Percentiles rank a stretch among this genome's conserved stretches.
phyloP scores from a whole-genome alignment of 2,888 invertebrate species.

The Drosophila melanosoma region DNA sequence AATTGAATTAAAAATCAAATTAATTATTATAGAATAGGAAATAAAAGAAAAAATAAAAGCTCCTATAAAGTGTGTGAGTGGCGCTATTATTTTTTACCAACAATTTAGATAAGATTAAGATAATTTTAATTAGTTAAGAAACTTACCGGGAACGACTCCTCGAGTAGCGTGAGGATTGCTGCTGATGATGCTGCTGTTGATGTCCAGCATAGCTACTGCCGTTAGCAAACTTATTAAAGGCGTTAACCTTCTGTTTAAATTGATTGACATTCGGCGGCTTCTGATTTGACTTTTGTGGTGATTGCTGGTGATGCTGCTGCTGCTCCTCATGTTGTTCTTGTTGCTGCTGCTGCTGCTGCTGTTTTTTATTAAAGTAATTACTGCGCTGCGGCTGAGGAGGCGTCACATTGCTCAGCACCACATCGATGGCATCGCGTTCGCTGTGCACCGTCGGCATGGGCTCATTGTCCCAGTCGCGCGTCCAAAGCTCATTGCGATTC shows the following conservation, averaged over 20 bases:
- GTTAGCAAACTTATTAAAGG: conserved; percentile 69
- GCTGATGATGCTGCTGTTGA: conserved; percentile 51
- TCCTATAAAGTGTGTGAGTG: too few species aligned
- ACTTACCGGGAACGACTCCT: conserved; percentile 83
- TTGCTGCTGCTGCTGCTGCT: conserved; percentile 58
- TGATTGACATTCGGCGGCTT: conserved; percentile 47
- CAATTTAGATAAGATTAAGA: too few species aligned
- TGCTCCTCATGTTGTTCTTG: conserved; percentile 8
- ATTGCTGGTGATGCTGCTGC: conserved; percentile 26
- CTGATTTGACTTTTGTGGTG: conserved; percentile 66
- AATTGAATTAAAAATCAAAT: not conserved
- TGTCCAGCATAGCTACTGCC: conserved; percentile 62
- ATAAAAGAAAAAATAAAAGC: not conserved
- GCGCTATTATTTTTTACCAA: too few species aligned
- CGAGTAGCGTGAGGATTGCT: conserved; percentile 82
- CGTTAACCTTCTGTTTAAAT: conserved; percentile 76
- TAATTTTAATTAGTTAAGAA: not conserved
- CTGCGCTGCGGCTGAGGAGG: conserved; percentile 86
- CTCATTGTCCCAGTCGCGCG: conserved; percentile 97
- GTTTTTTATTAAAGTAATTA: conserved; percentile 64
- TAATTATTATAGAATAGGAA: not conserved
- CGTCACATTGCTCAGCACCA: conserved; percentile 75
- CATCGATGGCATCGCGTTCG: conserved; percentile 88
- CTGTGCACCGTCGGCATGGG: conserved; percentile 95
- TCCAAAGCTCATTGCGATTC: conserved; percentile 93